These are phyloP conservation scores for Cliona cf. orientalis DNA, from an alignment of 37 sponge, comb jelly and placozoan genomes.

Conservation along the genomic window DNA sequence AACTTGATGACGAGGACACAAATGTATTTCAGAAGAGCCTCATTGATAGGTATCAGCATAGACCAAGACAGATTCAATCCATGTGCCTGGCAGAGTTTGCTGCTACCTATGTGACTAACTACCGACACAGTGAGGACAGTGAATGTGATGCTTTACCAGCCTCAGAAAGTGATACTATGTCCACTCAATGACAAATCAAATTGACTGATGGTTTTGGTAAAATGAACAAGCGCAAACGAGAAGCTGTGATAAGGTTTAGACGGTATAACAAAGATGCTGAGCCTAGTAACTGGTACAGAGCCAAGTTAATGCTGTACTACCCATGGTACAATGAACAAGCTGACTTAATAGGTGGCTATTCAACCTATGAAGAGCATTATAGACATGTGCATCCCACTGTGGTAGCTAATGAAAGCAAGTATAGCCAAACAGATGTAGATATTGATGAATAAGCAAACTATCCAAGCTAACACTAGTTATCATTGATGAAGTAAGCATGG, in stretches of 20 bases:
- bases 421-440: neutral
- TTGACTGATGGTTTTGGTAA: slow-evolving; percentile 24
- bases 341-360: slow-evolving; percentile 21
- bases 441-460: slow-evolving; percentile 15
- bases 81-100: slow-evolving; percentile 39
- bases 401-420: neutral
- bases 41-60: slow-evolving; percentile 35
- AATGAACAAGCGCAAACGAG: slow-evolving; percentile 4
- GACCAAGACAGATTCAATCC: slow-evolving; percentile 22
- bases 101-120: slow-evolving; percentile 8
- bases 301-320: slow-evolving; percentile 17
- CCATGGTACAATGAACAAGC: slow-evolving; percentile 1
- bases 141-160: neutral
- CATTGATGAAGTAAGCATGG: no score
- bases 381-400: neutral
- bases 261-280: no score
- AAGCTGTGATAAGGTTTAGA: neutral
- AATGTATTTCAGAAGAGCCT: slow-evolving; percentile 31
- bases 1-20: slow-evolving; percentile 6
- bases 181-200: neutral
- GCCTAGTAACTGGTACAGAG: slow-evolving; percentile 30
- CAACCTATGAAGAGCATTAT: slow-evolving; percentile 18
- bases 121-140: neutral
- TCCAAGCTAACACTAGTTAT: slow-evolving; percentile 25
- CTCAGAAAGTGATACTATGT: neutral